phyloP scores from a whole-genome alignment of 1,140 invertebrate species.

The Archivesica marissinica region DNA sequence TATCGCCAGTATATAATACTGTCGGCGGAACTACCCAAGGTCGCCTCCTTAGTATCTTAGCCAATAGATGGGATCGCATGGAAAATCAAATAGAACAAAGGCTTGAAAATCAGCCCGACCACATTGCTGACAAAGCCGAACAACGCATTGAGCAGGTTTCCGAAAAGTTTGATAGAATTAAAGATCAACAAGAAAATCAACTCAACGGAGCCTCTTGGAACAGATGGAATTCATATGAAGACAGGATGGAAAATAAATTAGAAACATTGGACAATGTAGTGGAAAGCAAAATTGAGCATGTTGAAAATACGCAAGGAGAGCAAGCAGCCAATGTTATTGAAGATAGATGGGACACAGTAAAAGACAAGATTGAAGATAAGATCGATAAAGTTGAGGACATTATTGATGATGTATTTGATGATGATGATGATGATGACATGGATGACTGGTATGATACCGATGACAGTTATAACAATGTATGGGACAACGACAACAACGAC shows the following conservation, averaged over 20 bases:
- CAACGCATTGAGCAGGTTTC: not conserved
- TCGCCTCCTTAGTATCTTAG: not conserved
- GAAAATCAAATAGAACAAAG: constrained; percentile 7
- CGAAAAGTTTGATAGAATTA: not conserved
- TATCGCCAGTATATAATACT: not conserved
- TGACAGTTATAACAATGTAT: not conserved
- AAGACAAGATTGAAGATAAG: not conserved
- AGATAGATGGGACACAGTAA: not conserved
- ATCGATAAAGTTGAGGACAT: not conserved
- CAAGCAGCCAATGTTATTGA: not conserved
- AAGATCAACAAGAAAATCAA: not conserved
- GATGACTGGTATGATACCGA: not conserved
- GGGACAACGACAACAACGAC: no score
- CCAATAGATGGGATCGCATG: not conserved
- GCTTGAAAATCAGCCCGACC: not conserved
- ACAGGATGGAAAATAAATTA: not conserved
- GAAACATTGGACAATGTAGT: not conserved
- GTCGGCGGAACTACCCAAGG: not conserved
- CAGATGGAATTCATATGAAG: not conserved
- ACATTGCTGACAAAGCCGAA: not conserved
- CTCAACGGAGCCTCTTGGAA: not conserved
- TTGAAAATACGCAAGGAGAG: not conserved
- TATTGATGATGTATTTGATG: not conserved
- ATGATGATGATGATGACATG: not conserved
- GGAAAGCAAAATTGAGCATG: no score